Base-by-base conservation (phyloP, 2,888 invertebrate genomes). In the Drosophila macrothrix region DNA sequence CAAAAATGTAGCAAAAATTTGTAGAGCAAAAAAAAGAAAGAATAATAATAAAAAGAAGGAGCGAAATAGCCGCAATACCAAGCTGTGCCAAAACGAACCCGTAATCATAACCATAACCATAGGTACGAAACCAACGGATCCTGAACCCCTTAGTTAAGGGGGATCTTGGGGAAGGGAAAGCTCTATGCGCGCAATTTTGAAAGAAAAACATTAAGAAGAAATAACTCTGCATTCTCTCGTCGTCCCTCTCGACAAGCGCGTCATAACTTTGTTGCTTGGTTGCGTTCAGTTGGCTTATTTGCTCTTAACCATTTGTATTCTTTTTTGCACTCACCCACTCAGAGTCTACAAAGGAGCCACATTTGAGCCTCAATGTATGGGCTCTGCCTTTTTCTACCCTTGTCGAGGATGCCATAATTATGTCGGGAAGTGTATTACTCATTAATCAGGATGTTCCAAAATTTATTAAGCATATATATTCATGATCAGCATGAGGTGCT, bases 171-270 rank as follows among this genome's bases (percentile, higher is more conserved):
- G 14, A 7, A 10, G 65, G 64, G 22, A 28, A 56, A 54, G 63
- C 64, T 67, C 49, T 35, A 46, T 63, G 64, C 72, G 68, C 63
- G 76, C 81, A 88, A 86, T 84, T 88, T 83, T 83, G 78, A 83
- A 83, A 84, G 81, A 88, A 88, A 80, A 85, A 80, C 78, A 84
- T 88, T 84, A 76, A 69, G 67, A 67, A 61, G 75, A 77, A 80
- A 69, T 69, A 63, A 50, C 22, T 37, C 53, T 7, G 33, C 41
- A n/a, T 16, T 31, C 52, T 22, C 4, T 3, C 41, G n/a, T 5
- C 41, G 12, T 1, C 19, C 41, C 29, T 9, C 14, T 31, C 28
- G 6, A 12, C 14, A 25, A 41, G 37, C 50, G 12, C 58, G 56
- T 63, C 66, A 79, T 78, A 78, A 78, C 71, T 80, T 78, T 75